Base-by-base conservation (phyloP, 1,140 invertebrate species). In the Bradynema listronoti region DNA sequence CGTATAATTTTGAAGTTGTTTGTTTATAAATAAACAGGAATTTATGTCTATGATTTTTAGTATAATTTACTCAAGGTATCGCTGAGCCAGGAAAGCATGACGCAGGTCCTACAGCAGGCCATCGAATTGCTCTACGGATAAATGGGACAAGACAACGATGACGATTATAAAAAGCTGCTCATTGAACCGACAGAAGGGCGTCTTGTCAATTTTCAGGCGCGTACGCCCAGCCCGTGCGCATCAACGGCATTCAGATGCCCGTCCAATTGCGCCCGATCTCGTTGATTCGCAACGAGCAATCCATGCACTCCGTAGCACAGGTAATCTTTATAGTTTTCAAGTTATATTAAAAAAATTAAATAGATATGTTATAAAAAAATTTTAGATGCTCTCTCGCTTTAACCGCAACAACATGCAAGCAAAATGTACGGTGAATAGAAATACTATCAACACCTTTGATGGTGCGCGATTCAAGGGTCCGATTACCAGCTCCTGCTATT, bases 371-470 rank as follows among this genome's bases (percentile, higher is more conserved):
- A 11, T 39, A 11, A 19, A 11, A 11, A 58, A 39, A 24, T 47
- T 61, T 25, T 45, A 14, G 50, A 39, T 27, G 47, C 16, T 6
- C 56, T 22, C n/a, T 6, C 14, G 27, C 16, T 5, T 9, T 5
- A 14, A 5, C 4, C 52, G 58, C 56, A 22, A 24, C 45, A 25
- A 50, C 27, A 50, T 30, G n/a, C 16, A 32, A 7, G 65, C 65
- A 27, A 46, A 66, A 46, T 66, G 64, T 34, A 19, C 19, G 11
- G 64, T 66, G 16, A 39, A 67, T 49, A 52, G 49, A 32, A 27
- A 27, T n/a, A 50, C 22, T 11, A 50, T 66, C 27, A 22, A 65
- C n/a, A 66, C 63, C 19, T 65, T 65, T 39, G 63, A 61, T 65
- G 11, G 16, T 3, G 46, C 56, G 4, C 22, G 19, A 30, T 42